These are phyloP conservation scores for Schizaphis graminum DNA, from an alignment of 2,888 invertebrate genomes.

Conservation along the genomic window DNA sequence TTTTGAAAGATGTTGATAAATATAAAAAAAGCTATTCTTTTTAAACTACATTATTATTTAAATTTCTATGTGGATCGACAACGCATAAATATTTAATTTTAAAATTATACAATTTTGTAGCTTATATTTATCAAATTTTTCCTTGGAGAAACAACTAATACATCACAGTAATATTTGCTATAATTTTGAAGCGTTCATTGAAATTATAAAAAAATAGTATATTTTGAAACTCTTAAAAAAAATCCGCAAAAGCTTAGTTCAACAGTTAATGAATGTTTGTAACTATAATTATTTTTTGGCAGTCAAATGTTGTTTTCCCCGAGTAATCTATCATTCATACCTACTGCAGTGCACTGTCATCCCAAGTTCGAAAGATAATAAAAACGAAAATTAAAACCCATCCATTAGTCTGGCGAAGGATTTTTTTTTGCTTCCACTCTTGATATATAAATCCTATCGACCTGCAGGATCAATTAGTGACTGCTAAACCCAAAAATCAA, in stretches of 20 bases:
- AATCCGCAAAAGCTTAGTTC: background rate
- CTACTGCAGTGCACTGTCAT: background rate
- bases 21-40: background rate
- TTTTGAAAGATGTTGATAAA: background rate
- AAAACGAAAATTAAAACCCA: conserved; percentile 50
- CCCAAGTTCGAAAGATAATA: conserved; percentile 37
- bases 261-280: background rate
- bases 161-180: background rate
- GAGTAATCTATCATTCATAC: conserved; percentile 27
- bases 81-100: background rate
- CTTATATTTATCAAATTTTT: background rate
- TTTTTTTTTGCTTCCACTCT: conserved; percentile 37
- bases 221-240: background rate
- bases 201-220: background rate
- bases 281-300: background rate
- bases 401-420: conserved; percentile 23
- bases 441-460: conserved; percentile 36
- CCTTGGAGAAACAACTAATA: background rate
- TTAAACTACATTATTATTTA: background rate
- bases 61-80: background rate
- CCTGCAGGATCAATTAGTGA: conserved; percentile 51
- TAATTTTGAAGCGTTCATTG: background rate
- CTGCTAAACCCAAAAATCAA: conserved; percentile 47
- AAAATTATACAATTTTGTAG: background rate
- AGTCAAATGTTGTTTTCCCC: background rate